These are phyloP conservation scores for Acrocyrtus sp. DNA, from an alignment of 2,888 invertebrate species.

Conservation along the genomic window DNA sequence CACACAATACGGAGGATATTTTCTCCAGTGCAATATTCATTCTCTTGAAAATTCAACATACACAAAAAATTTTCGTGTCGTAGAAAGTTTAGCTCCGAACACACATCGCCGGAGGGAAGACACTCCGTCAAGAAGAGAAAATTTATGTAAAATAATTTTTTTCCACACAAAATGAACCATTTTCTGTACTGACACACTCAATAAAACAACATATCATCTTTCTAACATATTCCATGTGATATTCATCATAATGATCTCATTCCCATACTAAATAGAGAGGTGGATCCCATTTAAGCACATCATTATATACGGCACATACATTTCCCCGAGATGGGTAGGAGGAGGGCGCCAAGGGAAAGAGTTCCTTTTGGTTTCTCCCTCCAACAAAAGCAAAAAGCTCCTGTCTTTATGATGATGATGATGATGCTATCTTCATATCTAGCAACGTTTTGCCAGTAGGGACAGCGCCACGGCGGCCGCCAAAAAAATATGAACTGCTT, in stretches of 20 bases:
- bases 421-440: too few species aligned
- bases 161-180: conserved; percentile 14
- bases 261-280: conserved; percentile 27
- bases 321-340: background rate
- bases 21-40: background rate
- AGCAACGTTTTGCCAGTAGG: too few species aligned
- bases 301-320: conserved; percentile 7
- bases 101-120: too few species aligned
- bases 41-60: background rate
- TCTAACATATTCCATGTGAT: background rate
- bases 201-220: background rate
- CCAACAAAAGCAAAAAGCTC: background rate
- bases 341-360: too few species aligned
- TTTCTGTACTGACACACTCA: too few species aligned
- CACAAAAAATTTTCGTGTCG: too few species aligned
- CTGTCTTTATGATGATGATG: too few species aligned
- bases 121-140: conserved; percentile 6
- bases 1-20: too few species aligned
- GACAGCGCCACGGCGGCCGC: too few species aligned
- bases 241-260: too few species aligned
- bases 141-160: conserved; percentile 27
- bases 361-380: background rate
- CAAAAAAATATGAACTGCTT: background rate
- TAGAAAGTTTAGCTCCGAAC: too few species aligned
- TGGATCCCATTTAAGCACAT: conserved; percentile 26